A percentile compares a stretch with the other conserved stretches of the same genome.
phyloP scores from a whole-genome alignment of 1,140 invertebrate species.

The Drosophila ercepeae region DNA sequence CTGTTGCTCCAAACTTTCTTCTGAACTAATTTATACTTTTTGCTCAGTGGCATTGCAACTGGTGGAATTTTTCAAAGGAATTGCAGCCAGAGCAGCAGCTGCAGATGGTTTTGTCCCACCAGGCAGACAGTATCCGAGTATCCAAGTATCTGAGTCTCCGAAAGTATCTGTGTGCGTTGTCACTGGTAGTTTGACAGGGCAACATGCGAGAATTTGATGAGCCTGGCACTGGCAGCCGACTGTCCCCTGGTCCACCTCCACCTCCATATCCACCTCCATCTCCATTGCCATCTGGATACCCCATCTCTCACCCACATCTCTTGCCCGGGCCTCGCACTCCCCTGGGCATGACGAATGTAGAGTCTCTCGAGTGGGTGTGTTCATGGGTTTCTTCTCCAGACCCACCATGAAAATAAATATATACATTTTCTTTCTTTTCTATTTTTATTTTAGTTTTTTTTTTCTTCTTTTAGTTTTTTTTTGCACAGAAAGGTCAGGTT shows the following conservation, averaged over 20 bases:
- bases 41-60: constrained; percentile 42
- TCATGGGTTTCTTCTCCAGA: constrained; percentile 21
- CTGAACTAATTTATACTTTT: constrained; percentile 1
- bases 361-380: constrained; percentile 40
- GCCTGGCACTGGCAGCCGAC: constrained; percentile 26
- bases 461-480: constrained; percentile 13
- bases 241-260: background rate
- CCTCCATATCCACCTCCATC: background rate
- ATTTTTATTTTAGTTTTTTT: background rate
- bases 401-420: constrained; percentile 24
- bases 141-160: constrained; percentile 36
- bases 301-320: constrained; percentile 21
- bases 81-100: constrained; percentile 63
- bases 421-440: constrained; percentile 28
- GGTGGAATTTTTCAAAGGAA: constrained; percentile 77
- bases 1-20: background rate
- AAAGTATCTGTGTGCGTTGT: constrained; percentile 50
- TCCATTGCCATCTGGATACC: background rate
- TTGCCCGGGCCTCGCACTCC: constrained; percentile 12
- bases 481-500: constrained; percentile 65
- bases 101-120: constrained; percentile 61
- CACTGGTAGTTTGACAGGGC: constrained; percentile 73
- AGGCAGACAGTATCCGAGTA: constrained; percentile 25
- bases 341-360: constrained; percentile 44
- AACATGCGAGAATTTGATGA: constrained; percentile 83